Conservation (phyloP, 2,888 invertebrate species). For the Synergus umbraculus region DNA sequence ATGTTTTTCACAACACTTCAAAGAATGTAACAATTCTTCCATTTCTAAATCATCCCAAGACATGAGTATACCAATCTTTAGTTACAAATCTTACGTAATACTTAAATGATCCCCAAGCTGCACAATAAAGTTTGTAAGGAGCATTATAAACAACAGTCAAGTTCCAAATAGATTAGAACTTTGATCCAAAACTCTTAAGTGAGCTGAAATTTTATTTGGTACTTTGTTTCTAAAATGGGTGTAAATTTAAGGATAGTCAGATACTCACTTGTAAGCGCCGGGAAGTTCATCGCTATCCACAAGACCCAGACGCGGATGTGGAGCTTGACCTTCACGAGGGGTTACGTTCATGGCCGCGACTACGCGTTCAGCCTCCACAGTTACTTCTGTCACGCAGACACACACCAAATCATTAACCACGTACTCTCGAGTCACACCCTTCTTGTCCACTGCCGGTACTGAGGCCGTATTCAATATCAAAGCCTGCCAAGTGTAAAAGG, state of each 20-base stretch:
- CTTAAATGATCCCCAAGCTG: not conserved
- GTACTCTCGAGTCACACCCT: conserved; percentile 87
- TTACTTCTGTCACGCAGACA: conserved; percentile 92
- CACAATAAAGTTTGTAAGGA: not conserved
- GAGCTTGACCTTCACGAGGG: conserved; percentile 85
- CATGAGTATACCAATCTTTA: too few relatives aligned
- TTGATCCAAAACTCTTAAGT: not conserved
- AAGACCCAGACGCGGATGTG: conserved; percentile 88
- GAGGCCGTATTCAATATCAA: conserved; percentile 78
- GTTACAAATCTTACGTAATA: too few relatives aligned
- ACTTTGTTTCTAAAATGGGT: not conserved
- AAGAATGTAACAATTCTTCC: not conserved
- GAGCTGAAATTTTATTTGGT: not conserved
- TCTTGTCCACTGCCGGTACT: conserved; percentile 89
- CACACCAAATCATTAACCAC: conserved; percentile 91
- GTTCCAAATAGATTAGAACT: not conserved
- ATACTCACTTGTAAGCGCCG: conserved; percentile 88
- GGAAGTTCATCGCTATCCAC: conserved; percentile 91
- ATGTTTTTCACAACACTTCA: not conserved
- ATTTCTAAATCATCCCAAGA: conserved; percentile 4
- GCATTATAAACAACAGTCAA: not conserved
- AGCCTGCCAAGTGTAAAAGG: conserved; percentile 62
- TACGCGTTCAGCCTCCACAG: conserved; percentile 92
- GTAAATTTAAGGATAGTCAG: not conserved
- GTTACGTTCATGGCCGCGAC: conserved; percentile 91